Percentiles rank a stretch among this genome's conserved stretches.
phyloP scores from a whole-genome alignment of 92 coral and sea anemone species.

The Porites divaricata region DNA sequence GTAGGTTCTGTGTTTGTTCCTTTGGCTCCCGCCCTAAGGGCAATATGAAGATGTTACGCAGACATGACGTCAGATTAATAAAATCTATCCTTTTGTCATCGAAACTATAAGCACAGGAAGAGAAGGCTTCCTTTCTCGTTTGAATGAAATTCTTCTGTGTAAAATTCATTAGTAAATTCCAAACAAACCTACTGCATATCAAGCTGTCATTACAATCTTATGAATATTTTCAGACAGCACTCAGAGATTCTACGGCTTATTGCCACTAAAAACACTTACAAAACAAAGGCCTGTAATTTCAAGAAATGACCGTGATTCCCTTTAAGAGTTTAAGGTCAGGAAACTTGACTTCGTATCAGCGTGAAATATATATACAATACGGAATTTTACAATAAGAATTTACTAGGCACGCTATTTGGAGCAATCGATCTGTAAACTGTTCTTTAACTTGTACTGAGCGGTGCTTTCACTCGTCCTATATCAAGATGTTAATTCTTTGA shows the following conservation, averaged over 20 bases:
- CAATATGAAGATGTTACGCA: not conserved
- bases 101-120: constrained; percentile 20
- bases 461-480: no score
- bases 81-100: constrained; percentile 4
- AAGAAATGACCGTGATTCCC: not conserved
- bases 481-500: no score
- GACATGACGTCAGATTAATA: constrained; percentile 13
- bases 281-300: not conserved
- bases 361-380: not conserved
- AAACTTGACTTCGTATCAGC: not conserved
- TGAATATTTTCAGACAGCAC: not conserved
- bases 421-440: no score
- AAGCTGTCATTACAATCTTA: not conserved
- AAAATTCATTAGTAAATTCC: constrained; percentile 1
- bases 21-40: not conserved
- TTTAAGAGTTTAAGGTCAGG: not conserved
- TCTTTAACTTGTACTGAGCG: no score
- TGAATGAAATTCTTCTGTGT: constrained; percentile 18
- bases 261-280: not conserved
- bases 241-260: not conserved
- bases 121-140: constrained; percentile 12
- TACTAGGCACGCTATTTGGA: not conserved
- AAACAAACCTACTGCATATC: not conserved
- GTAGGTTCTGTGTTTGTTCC: constrained; percentile 12
- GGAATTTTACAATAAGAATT: not conserved